Conservation (phyloP, 37 sponge, comb jelly and placozoan genomes). For the Ianthella basta region DNA sequence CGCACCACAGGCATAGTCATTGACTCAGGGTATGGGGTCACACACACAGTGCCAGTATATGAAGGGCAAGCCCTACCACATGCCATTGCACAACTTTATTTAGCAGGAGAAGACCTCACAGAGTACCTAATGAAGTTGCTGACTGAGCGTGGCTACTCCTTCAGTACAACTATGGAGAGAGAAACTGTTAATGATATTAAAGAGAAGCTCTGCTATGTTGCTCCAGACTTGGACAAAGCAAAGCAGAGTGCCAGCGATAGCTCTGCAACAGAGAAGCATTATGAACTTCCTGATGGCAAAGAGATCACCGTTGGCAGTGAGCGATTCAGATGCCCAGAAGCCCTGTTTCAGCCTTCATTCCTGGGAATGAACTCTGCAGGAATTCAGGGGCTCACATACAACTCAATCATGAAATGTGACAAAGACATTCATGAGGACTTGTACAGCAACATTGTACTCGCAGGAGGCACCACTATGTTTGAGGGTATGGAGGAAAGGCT, state of each 20-base stretch:
- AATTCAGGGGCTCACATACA: slow-evolving; percentile 42
- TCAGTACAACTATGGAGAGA: slow-evolving; percentile 72
- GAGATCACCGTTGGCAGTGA: slow-evolving; percentile 70
- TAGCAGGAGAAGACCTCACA: slow-evolving; percentile 72
- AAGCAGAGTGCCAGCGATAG: slow-evolving; percentile 26
- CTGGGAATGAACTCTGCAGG: slow-evolving; percentile 47
- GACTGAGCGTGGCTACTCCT: slow-evolving; percentile 72
- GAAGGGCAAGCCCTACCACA: slow-evolving; percentile 78
- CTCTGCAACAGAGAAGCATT: slow-evolving; percentile 28
- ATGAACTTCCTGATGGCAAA: slow-evolving; percentile 50
- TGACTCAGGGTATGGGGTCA: slow-evolving; percentile 69
- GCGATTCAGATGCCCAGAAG: slow-evolving; percentile 50
- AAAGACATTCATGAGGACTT: slow-evolving; percentile 38
- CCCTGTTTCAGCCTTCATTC: slow-evolving; percentile 54
- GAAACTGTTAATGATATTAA: slow-evolving; percentile 76
- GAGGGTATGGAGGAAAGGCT: slow-evolving; percentile 65
- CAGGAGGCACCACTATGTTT: slow-evolving; percentile 76
- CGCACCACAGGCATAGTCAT: slow-evolving; percentile 69
- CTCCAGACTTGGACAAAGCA: slow-evolving; percentile 54
- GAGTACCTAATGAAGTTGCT: slow-evolving; percentile 76
- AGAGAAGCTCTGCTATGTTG: slow-evolving; percentile 69
- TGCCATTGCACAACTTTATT: slow-evolving; percentile 62
- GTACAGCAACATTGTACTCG: slow-evolving; percentile 49
- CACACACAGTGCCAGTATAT: slow-evolving; percentile 72
- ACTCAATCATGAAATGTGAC: slow-evolving; percentile 51